Evolutionary conservation across 2,888 invertebrate species (phyloP), one percentile per base, ranked within the genome.

Genomic region (Cheilosia urbana): DNA sequence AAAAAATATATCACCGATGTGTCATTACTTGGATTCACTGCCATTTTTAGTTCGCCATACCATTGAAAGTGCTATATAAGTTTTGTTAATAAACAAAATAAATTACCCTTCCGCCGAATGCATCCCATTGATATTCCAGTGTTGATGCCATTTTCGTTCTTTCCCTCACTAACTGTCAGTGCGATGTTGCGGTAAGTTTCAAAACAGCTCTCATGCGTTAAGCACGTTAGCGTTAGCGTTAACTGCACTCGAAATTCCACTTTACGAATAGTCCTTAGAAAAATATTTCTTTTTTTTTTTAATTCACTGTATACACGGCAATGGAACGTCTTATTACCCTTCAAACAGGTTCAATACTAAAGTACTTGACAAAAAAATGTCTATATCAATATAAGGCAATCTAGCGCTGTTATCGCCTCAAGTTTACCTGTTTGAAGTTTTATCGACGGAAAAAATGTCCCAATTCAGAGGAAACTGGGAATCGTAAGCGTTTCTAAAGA

Each of bases 111-210:
- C 83, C 83, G 13, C 83, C 78, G 27, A 51, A 68, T 57, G 72
- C 57, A 40, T 68, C 55, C 83, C 83, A 83, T 9, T 68, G 83
- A 15, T 78, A 83, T 78, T 83, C 78, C 83, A 77, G 72, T 60
- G 51, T 47, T 34, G 40, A 53, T 13, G 49, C 2, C 51, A 51
- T 11, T 24, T 11, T 51, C 15, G 11, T 11, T 21, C 17, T 17
- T 7, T 2, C 9, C 17, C 17, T 19, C 21, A 21, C 4, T 24
- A 51, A 51, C 21, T 51, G 51, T 24, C 51, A 51, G 27, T 51
- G 9, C 13, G 21, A 24, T 15, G 24, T 51, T 24, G 51, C 3
- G 13, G 15, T 2, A 24, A 51, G 13, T 47, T 55, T 55, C 9
- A 7, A 45, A 62, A 7, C 9, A 9, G 11, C n/a, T 24, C 9